These are phyloP conservation scores for Steatocranus sp. DNA, from an alignment of 2,797 vertebrate genomes.

Conservation along the genomic window DNA sequence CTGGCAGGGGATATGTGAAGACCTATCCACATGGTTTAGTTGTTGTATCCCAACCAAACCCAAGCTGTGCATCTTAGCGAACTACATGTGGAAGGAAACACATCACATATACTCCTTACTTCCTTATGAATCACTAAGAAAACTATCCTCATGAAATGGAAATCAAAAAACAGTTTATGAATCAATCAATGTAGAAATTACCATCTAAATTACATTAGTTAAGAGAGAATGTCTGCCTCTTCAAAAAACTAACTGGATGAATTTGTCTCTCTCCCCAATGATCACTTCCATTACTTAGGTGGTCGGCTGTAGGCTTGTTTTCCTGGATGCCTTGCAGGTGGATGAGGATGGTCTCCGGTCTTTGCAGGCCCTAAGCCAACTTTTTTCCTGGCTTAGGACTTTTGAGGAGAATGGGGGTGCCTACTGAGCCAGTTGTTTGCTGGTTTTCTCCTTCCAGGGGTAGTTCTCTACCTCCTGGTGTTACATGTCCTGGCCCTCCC, in stretches of 20 bases:
- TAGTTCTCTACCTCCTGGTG: neutral
- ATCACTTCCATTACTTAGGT: neutral
- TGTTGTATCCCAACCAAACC: neutral
- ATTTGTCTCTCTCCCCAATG: neutral
- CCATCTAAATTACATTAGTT: neutral
- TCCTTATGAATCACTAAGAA: neutral
- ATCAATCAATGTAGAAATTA: neutral
- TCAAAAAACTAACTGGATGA: neutral
- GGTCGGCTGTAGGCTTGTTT: neutral
- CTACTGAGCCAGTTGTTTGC: neutral
- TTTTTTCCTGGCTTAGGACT: neutral
- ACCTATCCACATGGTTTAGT: neutral
- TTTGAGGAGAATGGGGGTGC: neutral
- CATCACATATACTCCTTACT: neutral
- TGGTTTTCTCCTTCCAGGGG: neutral
- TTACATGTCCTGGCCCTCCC: neutral
- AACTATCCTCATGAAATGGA: neutral
- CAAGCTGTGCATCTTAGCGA: neutral
- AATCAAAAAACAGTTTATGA: neutral
- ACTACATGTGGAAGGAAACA: neutral
- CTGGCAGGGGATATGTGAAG: neutral
- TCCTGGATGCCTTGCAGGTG: neutral
- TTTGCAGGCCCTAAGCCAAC: neutral
- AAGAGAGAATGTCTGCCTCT: neutral
- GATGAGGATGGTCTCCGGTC: neutral